Base-by-base conservation (phyloP, 1,140 invertebrate genomes). In the Grapholita molesta region DNA sequence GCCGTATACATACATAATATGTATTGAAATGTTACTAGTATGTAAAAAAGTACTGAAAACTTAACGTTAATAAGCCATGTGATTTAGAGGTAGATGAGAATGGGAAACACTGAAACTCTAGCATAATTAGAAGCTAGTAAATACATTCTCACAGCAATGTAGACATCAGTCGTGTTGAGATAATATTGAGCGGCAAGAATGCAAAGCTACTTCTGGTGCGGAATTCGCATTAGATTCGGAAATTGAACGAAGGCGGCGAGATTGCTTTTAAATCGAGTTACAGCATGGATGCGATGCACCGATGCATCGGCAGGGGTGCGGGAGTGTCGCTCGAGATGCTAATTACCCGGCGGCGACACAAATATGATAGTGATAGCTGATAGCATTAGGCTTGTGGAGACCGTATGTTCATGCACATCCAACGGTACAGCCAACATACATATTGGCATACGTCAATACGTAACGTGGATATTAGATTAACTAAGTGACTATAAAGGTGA, bases 201-300 rank as follows among this genome's bases (percentile, higher is more conserved):
- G n/a, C 5, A 18, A 21, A 21, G 18, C 15, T 9, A 48, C n/a
- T 21, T 21, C 18, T 48, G 8, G 42, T 21, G 42, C 15, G 15
- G 18, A 48, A 72, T 73, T 67, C 70, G 77, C 77, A 80, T 78
- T 75, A 68, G 66, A 68, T 57, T 70, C 76, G 84, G 84, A 85
- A 86, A 86, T 86, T 82, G 82, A 79, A 77, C 83, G 80, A 72
- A 70, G 75, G 70, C 75, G 73, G 11, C 67, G 79, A 84, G 83
- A 86, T 86, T 86, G 84, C 76, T 85, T 86, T 86, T 85, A 86
- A 86, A 86, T 86, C 83, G 72, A 69, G 74, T 86, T 86, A 77
- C 70, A 68, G 71, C n/a, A n/a, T n/a, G n/a, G n/a, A n/a, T 66
- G 64, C 30, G 72, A 76, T 83, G 79, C 82, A 79, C 72, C 78